Conservation (phyloP, 1,140 invertebrate species). For the Papilio xuthus region DNA sequence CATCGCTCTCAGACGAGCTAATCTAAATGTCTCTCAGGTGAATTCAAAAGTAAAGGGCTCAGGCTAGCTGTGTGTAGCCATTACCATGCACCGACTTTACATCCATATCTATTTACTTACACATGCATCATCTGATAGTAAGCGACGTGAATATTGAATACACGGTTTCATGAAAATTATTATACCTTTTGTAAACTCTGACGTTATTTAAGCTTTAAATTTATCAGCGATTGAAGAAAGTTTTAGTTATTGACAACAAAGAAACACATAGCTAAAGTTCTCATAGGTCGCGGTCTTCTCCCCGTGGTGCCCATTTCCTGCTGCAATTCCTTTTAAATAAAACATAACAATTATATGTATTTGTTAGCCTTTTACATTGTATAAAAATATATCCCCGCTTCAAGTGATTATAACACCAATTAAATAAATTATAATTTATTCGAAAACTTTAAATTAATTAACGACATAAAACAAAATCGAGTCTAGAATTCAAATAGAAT, state of each 20-base stretch:
- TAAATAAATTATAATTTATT: neutral
- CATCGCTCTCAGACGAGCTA: slow-evolving; percentile 6
- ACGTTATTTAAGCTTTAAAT: too few species aligned
- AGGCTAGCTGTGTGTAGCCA: neutral
- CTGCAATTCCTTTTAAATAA: too few species aligned
- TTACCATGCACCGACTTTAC: neutral
- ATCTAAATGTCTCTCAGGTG: slow-evolving; percentile 24
- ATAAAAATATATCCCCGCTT: neutral
- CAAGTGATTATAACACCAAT: neutral
- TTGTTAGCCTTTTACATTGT: neutral
- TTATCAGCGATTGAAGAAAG: neutral
- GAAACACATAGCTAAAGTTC: neutral
- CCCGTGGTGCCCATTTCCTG: too few species aligned
- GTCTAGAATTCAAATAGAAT: slow-evolving; percentile 6
- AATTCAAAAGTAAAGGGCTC: neutral
- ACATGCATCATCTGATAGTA: neutral
- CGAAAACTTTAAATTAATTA: slow-evolving; percentile 3
- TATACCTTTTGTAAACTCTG: neutral
- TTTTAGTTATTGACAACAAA: neutral
- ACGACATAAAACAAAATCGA: slow-evolving; percentile 8
- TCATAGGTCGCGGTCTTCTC: too few species aligned
- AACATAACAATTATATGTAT: too few species aligned
- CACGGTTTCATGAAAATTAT: neutral
- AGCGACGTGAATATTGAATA: neutral
- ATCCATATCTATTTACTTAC: slow-evolving; percentile 1